Evolutionary conservation across 2,888 invertebrate species (phyloP), one percentile per base, ranked within the genome.

Genomic region (Tenthredo distinguenda): DNA sequence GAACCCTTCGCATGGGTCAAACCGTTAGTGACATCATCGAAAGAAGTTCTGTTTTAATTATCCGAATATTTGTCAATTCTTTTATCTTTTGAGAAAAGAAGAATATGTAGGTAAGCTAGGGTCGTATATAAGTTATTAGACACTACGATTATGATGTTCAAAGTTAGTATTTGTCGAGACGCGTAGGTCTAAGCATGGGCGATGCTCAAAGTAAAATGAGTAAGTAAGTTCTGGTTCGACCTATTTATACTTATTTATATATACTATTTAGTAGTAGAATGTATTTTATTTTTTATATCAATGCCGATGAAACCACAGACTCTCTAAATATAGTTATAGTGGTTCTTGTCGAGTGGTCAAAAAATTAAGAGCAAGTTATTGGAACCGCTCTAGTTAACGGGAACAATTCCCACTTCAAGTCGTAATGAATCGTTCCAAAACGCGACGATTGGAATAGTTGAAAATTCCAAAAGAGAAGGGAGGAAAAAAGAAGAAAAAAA

Each of bases 321-420:
- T 31, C 18, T 77, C 18, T 15, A 31, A 37, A 81, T 40, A 62
- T 81, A 81, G 34, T 31, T 40, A 34, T 77, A 62, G 37, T 15
- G 26, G 58, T 62, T 62, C 9, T n/a, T 40, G 40, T 62, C 62
- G 81, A 81, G 26, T 18, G 81, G 81, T 62, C 62, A 21, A 62
- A 62, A 81, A 62, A 62, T 81, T 62, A 81, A 40, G 81, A 81
- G 21, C 81, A 81, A 34, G 62, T 81, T 62, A 62, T 81, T 12
- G 81, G 50, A 58, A 37, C 81, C 81, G 81, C 81, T 81, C 81
- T 81, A 81, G 58, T 81, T 81, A 81, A 81, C 81, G 81, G 81
- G 34, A 58, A 81, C 62, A 62, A 40, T 81, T 62, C 58, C 62
- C 40, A 58, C 81, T 50, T 21, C n/a, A n/a, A n/a, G 40, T n/a